phyloP scores from a whole-genome alignment of 1,140 invertebrate species.

The Dolichoris vasculosae region DNA sequence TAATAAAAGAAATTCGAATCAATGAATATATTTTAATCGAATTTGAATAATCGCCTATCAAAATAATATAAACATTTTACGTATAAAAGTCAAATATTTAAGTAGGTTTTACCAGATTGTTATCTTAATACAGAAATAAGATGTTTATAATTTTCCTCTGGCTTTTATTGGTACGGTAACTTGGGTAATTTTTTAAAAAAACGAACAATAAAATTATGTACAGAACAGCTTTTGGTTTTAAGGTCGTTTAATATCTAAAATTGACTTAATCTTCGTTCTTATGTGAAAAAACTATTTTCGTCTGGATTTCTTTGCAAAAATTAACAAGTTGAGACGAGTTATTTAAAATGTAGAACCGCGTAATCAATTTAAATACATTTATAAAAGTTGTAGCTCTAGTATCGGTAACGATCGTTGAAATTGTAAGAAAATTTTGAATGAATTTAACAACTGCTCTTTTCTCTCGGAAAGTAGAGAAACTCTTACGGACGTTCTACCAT shows the following conservation, averaged over 20 bases:
- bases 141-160: neutral
- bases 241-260: neutral
- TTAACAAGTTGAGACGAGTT: neutral
- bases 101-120: neutral
- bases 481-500: too few relatives aligned
- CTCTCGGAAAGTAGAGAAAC: too few relatives aligned
- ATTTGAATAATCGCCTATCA: neutral
- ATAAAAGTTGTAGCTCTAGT: neutral
- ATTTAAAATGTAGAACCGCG: neutral
- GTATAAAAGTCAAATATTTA: neutral
- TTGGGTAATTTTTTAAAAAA: neutral
- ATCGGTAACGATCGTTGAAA: neutral
- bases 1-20: too few relatives aligned
- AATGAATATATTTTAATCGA: too few relatives aligned
- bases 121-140: neutral
- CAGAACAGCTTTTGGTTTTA: neutral
- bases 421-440: neutral
- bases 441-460: too few relatives aligned
- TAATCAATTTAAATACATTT: neutral
- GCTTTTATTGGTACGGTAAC: too few relatives aligned
- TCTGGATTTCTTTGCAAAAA: neutral
- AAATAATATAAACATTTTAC: neutral
- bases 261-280: neutral
- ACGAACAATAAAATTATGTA: neutral
- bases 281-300: neutral